Base-by-base conservation (phyloP, 1,140 invertebrate species). In the Galendromus occidentalis region DNA sequence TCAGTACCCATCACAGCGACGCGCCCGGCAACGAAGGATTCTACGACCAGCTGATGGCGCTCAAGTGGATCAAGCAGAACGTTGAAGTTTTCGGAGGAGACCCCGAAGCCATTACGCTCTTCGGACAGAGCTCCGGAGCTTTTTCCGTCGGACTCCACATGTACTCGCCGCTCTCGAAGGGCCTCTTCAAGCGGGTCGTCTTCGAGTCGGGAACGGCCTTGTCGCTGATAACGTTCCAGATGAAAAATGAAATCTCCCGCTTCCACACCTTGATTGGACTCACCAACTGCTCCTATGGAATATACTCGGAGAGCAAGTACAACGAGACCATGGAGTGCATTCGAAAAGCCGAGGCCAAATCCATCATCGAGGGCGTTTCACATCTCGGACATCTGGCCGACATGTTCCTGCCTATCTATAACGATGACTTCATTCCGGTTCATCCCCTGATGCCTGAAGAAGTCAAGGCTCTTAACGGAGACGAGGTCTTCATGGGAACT, bases 91-190 rank as follows among this genome's bases (percentile, higher is more conserved):
- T 74, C 67, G 71, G 71, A 17, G 74, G 74, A 25, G 69, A 75
- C 67, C 68, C 68, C 7, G 64, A 69, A 9, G 59, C 66, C 2
- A 71, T 75, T 7, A 73, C 73, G 5, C 51, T 75, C 44, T 71
- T 73, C 66, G 74, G 74, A 4, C 70, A 73, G 30, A 72, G 70
- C 7, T 70, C 74, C 6, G 74, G 74, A 9, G 72, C 39, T 17
- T 41, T 45, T 12, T 42, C 39, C 1, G 64, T 65, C 17, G 33
- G 39, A 17, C 41, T 65, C 28, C 64, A 65, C 29, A 45, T 41
- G 39, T 65, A 42, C 25, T 65, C 64, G 4, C 64, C 64, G 1
- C 33, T 65, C 14, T 42, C 39, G n/a, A 65, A 45, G 42, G 39
- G 39, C 9, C 42, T 65, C 22, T 65, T 65, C 64, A 65, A 65